Percentiles rank a stretch among this genome's conserved stretches.
Evolutionary conservation across 2,888 invertebrate genomes (phyloP).

Genomic region (Cephus nigrinus): DNA sequence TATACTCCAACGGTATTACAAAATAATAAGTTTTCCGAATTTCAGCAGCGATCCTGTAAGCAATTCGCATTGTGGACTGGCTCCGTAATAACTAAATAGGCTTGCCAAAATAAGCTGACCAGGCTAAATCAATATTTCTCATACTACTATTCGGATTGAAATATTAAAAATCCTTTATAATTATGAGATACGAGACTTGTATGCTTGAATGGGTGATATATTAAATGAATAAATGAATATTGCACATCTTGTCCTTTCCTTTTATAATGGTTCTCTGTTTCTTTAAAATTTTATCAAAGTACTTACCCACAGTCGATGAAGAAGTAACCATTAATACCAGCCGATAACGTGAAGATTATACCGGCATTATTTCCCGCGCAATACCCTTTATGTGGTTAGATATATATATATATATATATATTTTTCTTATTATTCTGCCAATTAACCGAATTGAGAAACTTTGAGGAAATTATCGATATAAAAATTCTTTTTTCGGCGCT

Average conservation of each 20-base stretch:
- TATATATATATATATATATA: not conserved
- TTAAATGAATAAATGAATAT: conserved; percentile 41
- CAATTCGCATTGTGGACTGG: not conserved
- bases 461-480: not conserved
- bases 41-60: not conserved
- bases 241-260: conserved; percentile 24
- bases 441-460: not conserved
- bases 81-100: not conserved
- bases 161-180: conserved; percentile 11
- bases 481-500: not conserved
- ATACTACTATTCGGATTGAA: conserved; percentile 1
- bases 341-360: no score
- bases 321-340: not conserved
- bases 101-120: conserved; percentile 7
- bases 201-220: conserved; percentile 53
- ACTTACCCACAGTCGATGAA: not conserved
- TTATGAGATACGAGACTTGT: conserved; percentile 49
- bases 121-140: conserved; percentile 2
- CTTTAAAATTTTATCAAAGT: not conserved
- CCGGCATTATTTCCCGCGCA: not conserved
- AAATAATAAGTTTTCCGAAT: not conserved
- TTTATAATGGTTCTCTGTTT: not conserved
- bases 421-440: not conserved
- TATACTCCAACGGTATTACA: not conserved
- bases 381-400: not conserved